These are phyloP conservation scores for Lathamus discolor DNA, from an alignment of 2,113 vertebrate genomes.

Conservation along the genomic window DNA sequence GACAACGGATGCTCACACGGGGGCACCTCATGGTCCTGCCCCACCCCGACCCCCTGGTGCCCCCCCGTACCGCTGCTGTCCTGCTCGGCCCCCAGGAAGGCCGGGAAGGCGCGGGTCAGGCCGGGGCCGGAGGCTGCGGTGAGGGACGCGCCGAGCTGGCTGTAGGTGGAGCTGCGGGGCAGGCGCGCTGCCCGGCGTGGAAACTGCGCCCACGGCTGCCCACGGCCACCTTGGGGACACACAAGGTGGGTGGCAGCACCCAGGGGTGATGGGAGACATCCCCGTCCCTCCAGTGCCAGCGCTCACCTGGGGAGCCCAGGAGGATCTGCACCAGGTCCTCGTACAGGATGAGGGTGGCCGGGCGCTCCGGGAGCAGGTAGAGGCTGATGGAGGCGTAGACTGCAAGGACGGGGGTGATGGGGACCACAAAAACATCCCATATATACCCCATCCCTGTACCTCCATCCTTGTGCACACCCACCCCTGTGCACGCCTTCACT, in stretches of 20 bases:
- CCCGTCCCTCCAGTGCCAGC: fast-evolving
- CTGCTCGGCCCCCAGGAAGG: slow-evolving; percentile 87
- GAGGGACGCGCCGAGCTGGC: slow-evolving; percentile 86
- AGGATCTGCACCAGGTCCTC: slow-evolving; percentile 94
- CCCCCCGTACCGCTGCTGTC: slow-evolving; percentile 82
- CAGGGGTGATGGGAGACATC: background rate
- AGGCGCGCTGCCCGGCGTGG: slow-evolving; percentile 87
- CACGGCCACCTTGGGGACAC: slow-evolving; percentile 78
- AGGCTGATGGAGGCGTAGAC: slow-evolving; percentile 94
- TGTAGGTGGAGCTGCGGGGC: slow-evolving; percentile 85
- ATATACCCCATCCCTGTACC: no score
- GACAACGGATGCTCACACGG: background rate
- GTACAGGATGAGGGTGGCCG: slow-evolving; percentile 93
- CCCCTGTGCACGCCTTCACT: background rate
- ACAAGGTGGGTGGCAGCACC: background rate
- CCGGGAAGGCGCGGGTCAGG: slow-evolving; percentile 90
- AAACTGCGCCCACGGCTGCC: slow-evolving; percentile 92
- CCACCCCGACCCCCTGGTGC: fast-evolving
- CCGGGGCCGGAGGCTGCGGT: slow-evolving; percentile 85
- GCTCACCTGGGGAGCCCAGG: slow-evolving; percentile 89
- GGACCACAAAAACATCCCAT: no score
- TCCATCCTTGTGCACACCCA: background rate
- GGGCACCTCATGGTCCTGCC: fast-evolving
- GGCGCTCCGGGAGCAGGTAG: slow-evolving; percentile 88
- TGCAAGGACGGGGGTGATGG: slow-evolving; percentile 14